Conservation (phyloP, 92 coral and sea anemone species). For the Parazoanthus swiftii region DNA sequence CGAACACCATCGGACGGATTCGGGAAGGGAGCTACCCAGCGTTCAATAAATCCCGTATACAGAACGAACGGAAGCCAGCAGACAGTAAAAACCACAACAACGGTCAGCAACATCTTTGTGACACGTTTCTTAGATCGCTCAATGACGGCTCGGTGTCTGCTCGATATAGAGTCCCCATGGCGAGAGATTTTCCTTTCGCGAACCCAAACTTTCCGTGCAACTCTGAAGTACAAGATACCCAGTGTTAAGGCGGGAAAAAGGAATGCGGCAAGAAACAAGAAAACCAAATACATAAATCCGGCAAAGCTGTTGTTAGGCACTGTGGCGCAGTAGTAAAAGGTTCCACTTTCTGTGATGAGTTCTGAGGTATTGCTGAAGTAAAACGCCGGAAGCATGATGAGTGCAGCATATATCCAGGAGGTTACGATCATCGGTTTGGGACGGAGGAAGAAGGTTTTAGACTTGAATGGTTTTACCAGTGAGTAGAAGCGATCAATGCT, state of each 20-base stretch:
- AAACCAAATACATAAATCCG: conserved; percentile 64
- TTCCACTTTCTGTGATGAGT: conserved; percentile 49
- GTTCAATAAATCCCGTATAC: conserved; percentile 78
- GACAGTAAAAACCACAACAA: conserved; percentile 61
- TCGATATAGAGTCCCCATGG: conserved; percentile 50
- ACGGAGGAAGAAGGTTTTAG: conserved; percentile 54
- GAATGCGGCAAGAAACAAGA: conserved; percentile 65
- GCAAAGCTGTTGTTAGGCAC: conserved; percentile 70
- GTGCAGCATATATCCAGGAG: conserved; percentile 69
- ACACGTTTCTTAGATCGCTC: conserved; percentile 72
- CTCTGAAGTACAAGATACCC: conserved; percentile 66
- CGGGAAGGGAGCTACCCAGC: conserved; percentile 80
- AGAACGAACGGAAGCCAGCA: conserved; percentile 82
- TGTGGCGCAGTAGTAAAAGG: conserved; percentile 66
- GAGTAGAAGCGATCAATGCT: conserved; percentile 87
- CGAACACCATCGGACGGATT: conserved; percentile 76
- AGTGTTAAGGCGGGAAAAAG: conserved; percentile 70
- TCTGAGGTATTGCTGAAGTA: conserved; percentile 66
- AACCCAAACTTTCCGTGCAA: conserved; percentile 81
- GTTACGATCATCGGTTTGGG: conserved; percentile 55
- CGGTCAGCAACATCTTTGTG: conserved; percentile 72
- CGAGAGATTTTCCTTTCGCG: conserved; percentile 83
- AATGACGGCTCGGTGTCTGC: conserved; percentile 47
- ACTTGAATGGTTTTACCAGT: conserved; percentile 74
- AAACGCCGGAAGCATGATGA: conserved; percentile 71